Evolutionary conservation across 2,797 vertebrate species (phyloP).

Genomic region (Perdix hodgsoniae): DNA sequence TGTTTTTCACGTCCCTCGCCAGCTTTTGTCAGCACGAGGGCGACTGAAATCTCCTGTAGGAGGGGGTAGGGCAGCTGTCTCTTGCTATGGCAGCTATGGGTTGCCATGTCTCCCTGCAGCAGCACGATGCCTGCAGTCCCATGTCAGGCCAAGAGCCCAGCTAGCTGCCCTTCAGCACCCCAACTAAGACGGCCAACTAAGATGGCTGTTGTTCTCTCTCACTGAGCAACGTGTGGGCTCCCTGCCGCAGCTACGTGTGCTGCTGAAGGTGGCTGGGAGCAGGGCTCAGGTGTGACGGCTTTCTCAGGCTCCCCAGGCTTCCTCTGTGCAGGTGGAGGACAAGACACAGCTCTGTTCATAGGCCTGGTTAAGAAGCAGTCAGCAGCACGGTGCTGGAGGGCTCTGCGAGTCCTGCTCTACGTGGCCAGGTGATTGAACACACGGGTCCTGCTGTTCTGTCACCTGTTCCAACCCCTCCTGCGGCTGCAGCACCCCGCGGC

Average conservation of each 20-base stretch:
- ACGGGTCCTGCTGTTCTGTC: background rate
- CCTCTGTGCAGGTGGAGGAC: background rate
- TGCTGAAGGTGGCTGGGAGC: background rate
- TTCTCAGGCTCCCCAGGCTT: constrained; percentile 22
- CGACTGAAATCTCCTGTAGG: background rate
- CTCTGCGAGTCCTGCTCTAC: background rate
- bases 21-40: background rate
- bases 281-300: constrained; percentile 18
- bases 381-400: background rate
- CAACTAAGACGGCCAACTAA: constrained; percentile 27
- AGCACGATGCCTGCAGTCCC: background rate
- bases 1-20: no score
- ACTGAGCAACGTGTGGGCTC: background rate
- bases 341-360: constrained; percentile 18
- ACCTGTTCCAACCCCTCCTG: background rate
- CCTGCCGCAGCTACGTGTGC: background rate
- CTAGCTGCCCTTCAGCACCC: background rate
- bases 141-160: rapidly evolving
- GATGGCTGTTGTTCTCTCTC: background rate
- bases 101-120: no score
- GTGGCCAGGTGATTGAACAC: background rate
- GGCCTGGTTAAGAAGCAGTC: background rate
- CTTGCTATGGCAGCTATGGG: no score
- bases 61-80: background rate
- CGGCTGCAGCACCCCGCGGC: background rate